Conservation (phyloP, 2,113 vertebrate genomes). For the Climacteris rufus region DNA sequence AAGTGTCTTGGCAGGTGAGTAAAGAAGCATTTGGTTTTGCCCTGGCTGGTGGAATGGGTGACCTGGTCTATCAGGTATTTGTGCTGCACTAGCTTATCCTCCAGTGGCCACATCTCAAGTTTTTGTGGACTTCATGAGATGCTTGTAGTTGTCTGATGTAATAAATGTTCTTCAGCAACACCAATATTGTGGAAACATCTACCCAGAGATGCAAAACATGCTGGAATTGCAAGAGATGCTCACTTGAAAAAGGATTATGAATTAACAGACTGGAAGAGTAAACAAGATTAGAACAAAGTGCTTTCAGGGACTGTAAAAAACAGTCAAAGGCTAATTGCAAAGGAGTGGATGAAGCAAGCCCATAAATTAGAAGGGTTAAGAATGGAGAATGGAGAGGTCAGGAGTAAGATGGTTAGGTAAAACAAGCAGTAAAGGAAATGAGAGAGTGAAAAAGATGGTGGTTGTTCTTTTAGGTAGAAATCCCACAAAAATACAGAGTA, state of each 20-base stretch:
- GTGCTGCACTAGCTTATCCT: not conserved
- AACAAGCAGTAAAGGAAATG: constrained; percentile 4
- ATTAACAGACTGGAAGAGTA: constrained; percentile 41
- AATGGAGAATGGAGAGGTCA: constrained; percentile 16
- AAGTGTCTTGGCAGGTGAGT: not conserved
- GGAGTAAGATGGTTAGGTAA: not conserved
- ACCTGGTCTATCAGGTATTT: not conserved
- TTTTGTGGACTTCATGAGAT: not conserved
- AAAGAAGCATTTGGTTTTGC: not conserved
- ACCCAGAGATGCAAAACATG: not conserved
- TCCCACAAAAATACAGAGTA: not conserved
- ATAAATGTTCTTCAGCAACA: not conserved
- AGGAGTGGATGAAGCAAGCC: constrained; percentile 3
- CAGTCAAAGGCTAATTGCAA: constrained; percentile 51
- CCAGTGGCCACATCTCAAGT: not conserved
- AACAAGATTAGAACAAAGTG: constrained; percentile 36
- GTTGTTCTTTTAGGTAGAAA: constrained; percentile 25
- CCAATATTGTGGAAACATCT: not conserved
- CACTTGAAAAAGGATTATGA: constrained; percentile 22
- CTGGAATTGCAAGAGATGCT: not conserved
- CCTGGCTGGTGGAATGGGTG: not conserved
- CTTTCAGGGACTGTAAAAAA: constrained; percentile 16
- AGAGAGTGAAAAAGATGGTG: not conserved
- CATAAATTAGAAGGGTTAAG: constrained; percentile 6
- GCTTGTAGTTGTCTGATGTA: not conserved